Evolutionary conservation across 2,797 vertebrate species (phyloP).

Genomic region (Tokudaia muenninki): DNA sequence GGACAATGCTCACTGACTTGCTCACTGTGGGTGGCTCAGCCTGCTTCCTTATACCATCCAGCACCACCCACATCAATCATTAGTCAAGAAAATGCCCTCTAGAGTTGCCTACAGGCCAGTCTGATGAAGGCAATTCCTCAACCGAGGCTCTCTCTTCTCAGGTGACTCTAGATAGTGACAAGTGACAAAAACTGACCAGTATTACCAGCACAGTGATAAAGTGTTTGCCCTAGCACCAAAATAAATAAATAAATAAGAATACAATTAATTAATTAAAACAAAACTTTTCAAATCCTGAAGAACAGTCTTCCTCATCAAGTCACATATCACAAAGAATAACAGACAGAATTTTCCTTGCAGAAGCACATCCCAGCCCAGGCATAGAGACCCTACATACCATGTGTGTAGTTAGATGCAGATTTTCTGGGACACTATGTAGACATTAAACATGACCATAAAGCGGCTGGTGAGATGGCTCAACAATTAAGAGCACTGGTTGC

Average conservation of each 20-base stretch:
- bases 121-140: not conserved
- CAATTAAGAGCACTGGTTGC: not conserved
- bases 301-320: not conserved
- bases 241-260: not conserved
- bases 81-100: not conserved
- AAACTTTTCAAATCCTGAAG: not conserved
- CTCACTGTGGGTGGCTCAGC: not conserved
- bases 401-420: not conserved
- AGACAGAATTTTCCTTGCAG: not conserved
- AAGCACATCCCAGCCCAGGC: not conserved
- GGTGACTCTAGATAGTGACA: not conserved
- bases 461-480: not conserved
- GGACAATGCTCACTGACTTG: not conserved
- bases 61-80: not conserved
- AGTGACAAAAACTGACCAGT: not conserved
- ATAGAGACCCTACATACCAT: accelerated
- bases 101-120: not conserved
- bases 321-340: not conserved
- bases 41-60: too few species aligned
- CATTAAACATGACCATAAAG: not conserved
- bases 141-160: not conserved
- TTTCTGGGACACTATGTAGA: not conserved
- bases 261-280: not conserved
- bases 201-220: not conserved
- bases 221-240: not conserved